A percentile compares a stretch with the other conserved stretches of the same genome.
Evolutionary conservation across 2,888 invertebrate species (phyloP).

Genomic region (Eudasyphora cyanicolor): DNA sequence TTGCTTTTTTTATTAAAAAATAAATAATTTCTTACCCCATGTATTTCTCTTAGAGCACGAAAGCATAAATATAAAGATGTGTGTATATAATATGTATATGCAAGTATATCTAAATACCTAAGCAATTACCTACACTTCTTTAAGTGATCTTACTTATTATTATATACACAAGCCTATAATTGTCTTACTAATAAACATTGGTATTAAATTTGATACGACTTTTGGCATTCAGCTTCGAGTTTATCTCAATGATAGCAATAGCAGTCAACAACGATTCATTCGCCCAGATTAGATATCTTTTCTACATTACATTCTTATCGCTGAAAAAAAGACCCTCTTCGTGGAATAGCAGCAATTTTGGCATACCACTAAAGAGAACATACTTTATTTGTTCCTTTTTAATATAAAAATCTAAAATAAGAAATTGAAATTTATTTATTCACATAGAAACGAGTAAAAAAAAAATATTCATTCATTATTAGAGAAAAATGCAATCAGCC

Average conservation of each 20-base stretch:
- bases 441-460: too few relatives aligned
- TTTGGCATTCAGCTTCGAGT: constrained; percentile 1
- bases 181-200: neutral
- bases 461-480: too few relatives aligned
- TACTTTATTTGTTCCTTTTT: neutral
- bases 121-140: too few relatives aligned
- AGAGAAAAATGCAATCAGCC: too few relatives aligned
- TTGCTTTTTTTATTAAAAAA: too few relatives aligned
- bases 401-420: neutral
- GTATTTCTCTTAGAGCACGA: too few relatives aligned
- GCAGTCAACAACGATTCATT: constrained; percentile 5
- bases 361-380: neutral
- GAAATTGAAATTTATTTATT: neutral
- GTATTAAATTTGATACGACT: neutral
- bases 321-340: neutral
- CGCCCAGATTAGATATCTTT: constrained; percentile 33
- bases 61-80: too few relatives aligned
- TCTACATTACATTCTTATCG: constrained; percentile 22
- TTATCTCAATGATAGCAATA: neutral
- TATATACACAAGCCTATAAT: neutral
- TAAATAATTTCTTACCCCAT: too few relatives aligned
- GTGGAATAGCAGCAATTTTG: neutral
- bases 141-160: neutral
- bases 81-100: too few relatives aligned
- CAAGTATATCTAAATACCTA: too few relatives aligned